These are phyloP conservation scores for Drosophila formosana DNA, from an alignment of 2,888 invertebrate species.

Conservation along the genomic window DNA sequence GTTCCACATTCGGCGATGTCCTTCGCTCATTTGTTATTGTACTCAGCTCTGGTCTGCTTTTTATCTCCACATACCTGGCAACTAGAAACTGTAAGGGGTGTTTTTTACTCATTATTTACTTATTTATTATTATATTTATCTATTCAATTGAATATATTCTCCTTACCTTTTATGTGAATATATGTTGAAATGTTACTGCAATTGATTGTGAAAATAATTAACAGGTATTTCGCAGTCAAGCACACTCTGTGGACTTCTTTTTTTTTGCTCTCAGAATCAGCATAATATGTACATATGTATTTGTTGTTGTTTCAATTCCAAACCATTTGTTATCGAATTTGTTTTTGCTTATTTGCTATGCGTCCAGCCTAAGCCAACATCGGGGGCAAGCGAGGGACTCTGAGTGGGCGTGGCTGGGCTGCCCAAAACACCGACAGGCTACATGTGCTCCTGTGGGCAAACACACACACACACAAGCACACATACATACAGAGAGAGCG, in stretches of 20 bases:
- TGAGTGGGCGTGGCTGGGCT: conserved; percentile 23
- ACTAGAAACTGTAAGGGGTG: background rate
- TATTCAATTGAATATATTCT: too few species aligned
- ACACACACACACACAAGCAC: conserved; percentile 11
- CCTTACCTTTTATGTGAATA: too few species aligned
- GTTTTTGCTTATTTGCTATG: conserved; percentile 71
- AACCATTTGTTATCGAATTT: conserved; percentile 80
- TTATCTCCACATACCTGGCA: background rate
- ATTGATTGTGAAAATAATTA: background rate
- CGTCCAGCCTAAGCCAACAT: conserved; percentile 35
- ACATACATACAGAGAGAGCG: conserved; percentile 11
- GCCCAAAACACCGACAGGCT: conserved; percentile 23
- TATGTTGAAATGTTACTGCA: too few species aligned
- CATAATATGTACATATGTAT: conserved; percentile 50
- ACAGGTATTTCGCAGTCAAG: background rate
- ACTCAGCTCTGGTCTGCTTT: background rate
- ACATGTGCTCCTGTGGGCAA: conserved; percentile 50
- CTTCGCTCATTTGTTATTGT: conserved; percentile 49
- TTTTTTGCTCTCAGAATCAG: conserved; percentile 30
- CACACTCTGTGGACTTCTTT: background rate
- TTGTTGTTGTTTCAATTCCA: conserved; percentile 69
- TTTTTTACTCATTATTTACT: background rate
- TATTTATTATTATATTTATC: conserved; percentile 1
- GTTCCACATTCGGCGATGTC: conserved; percentile 63
- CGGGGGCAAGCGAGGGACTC: conserved; percentile 17